Percentiles rank a stretch among this genome's conserved stretches.
These are phyloP conservation scores for Aphis craccivora DNA, from an alignment of 1,140 invertebrate genomes.

Conservation along the genomic window DNA sequence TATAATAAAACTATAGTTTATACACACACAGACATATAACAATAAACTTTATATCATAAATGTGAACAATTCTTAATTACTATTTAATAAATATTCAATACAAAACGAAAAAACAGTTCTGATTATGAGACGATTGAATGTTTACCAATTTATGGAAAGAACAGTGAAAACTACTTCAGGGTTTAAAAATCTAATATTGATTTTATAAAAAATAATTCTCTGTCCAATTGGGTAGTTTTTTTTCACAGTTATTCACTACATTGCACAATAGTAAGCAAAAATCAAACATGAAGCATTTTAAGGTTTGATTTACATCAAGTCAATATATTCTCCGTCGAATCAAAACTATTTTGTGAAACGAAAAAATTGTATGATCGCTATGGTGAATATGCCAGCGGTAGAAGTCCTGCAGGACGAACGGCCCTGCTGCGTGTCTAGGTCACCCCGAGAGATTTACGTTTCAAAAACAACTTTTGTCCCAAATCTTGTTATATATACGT, in stretches of 20 bases:
- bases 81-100: not conserved
- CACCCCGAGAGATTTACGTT: slow-evolving; percentile 18
- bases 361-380: not conserved
- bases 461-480: slow-evolving; percentile 45
- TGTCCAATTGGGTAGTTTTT: not conserved
- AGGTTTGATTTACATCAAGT: not conserved
- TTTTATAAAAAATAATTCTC: not conserved
- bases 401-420: not conserved
- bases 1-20: too few species aligned
- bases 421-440: not conserved
- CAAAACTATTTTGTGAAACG: not conserved
- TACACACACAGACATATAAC: not conserved
- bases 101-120: not conserved
- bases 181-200: not conserved
- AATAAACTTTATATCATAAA: not conserved
- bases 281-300: not conserved
- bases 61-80: not conserved
- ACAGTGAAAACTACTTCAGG: not conserved
- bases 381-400: not conserved
- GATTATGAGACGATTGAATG: not conserved
- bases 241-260: too few species aligned
- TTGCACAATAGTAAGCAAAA: not conserved
- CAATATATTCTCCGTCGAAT: not conserved
- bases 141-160: not conserved
- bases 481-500: slow-evolving; percentile 22